Conservation (phyloP, 2,797 vertebrate species). For the Setipinna tenuifilis region DNA sequence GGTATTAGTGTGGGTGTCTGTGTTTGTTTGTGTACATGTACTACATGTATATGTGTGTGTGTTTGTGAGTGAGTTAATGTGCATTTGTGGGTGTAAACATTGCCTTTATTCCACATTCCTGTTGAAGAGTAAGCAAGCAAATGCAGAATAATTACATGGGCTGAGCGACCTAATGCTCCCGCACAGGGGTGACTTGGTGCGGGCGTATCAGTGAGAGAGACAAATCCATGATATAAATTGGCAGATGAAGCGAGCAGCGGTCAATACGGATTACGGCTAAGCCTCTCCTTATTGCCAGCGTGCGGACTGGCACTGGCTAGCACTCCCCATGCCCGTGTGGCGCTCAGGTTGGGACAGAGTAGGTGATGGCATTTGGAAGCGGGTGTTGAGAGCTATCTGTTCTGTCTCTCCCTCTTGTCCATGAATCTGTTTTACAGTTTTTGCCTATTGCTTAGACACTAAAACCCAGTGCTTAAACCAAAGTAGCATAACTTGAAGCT, state of each 20-base stretch:
- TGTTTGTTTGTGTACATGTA: too few relatives aligned
- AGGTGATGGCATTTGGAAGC: slow-evolving; percentile 20
- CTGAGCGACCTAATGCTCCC: neutral
- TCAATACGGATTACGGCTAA: slow-evolving; percentile 77
- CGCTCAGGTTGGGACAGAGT: slow-evolving; percentile 35
- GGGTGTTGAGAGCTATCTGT: neutral
- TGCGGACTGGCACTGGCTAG: slow-evolving; percentile 62
- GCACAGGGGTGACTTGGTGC: slow-evolving; percentile 56
- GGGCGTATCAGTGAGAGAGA: slow-evolving; percentile 62
- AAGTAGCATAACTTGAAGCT: too few relatives aligned
- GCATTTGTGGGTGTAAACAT: neutral
- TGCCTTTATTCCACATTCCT: neutral
- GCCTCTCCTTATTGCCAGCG: slow-evolving; percentile 62
- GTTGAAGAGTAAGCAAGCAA: slow-evolving; percentile 1
- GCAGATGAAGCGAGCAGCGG: slow-evolving; percentile 71
- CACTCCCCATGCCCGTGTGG: slow-evolving; percentile 32
- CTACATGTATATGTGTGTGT: neutral
- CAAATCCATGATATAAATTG: slow-evolving; percentile 75
- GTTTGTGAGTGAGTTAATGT: neutral
- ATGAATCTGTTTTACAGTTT: slow-evolving; percentile 1
- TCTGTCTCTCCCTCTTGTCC: neutral
- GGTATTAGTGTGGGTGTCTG: neutral
- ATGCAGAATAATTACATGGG: neutral
- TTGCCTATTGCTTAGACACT: too few relatives aligned
- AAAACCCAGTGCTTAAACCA: too few relatives aligned